phyloP scores from a whole-genome alignment of 2,113 vertebrate species.

The Ailuropoda melanoleuca region DNA sequence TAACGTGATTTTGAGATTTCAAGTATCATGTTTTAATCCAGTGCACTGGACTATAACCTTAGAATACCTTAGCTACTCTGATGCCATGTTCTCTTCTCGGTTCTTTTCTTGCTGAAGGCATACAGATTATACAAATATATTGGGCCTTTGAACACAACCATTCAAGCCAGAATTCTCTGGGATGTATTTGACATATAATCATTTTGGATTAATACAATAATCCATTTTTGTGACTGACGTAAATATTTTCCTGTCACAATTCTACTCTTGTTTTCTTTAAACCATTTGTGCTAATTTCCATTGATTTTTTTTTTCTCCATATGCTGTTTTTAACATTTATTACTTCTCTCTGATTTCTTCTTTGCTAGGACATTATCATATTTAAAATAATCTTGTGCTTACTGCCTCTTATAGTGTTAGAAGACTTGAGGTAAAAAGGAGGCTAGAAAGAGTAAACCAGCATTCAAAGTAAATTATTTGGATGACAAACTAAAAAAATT shows the following conservation, averaged over 20 bases:
- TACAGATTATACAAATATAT: not conserved
- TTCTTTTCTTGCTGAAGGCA: not conserved
- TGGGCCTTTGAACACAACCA: not conserved
- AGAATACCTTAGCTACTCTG: not conserved
- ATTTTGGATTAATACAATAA: not conserved
- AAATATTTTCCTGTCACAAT: not conserved
- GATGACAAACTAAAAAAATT: not conserved
- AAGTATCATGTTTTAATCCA: slow-evolving; percentile 15
- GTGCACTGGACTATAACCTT: not conserved
- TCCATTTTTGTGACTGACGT: not conserved
- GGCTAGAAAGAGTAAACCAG: not conserved
- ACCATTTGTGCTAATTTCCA: not conserved
- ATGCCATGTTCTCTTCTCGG: not conserved
- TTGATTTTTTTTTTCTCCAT: not conserved
- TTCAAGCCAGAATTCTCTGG: not conserved
- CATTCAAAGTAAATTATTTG: not conserved
- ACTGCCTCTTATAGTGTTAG: not conserved
- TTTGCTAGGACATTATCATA: not conserved
- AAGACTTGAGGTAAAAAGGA: not conserved
- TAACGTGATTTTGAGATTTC: slow-evolving; percentile 61
- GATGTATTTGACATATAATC: not conserved
- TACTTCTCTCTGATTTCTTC: not conserved
- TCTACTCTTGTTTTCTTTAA: not conserved
- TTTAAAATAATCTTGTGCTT: not conserved
- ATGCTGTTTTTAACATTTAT: not conserved